Conservation (phyloP, 2,113 vertebrate species). For the Ibidorhyncha struthersii region DNA sequence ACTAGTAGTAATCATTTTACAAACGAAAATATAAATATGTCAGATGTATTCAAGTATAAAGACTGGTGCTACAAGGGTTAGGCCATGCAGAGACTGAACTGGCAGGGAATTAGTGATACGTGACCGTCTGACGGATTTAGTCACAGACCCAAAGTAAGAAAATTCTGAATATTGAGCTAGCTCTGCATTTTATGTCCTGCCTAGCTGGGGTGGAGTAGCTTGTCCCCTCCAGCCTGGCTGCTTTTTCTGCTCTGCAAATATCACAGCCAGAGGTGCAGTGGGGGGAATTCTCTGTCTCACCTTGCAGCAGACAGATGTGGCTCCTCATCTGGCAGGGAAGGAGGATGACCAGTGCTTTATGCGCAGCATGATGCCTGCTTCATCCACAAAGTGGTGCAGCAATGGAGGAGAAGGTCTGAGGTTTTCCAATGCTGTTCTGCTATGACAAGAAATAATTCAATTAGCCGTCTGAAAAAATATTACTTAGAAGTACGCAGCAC, state of each 20-base stretch:
- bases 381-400: neutral
- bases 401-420: neutral
- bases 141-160: neutral
- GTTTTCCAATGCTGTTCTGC: neutral
- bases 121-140: neutral
- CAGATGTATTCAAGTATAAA: neutral
- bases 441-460: neutral
- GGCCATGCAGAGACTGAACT: neutral
- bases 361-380: neutral
- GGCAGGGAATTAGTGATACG: neutral
- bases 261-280: rapidly evolving
- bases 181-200: neutral
- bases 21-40: neutral
- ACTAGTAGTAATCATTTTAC: neutral
- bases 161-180: neutral
- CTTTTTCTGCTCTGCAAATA: neutral
- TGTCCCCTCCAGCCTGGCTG: neutral
- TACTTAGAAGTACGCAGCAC: neutral
- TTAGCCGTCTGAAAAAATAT: neutral
- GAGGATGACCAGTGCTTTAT: neutral
- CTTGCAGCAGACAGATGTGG: neutral
- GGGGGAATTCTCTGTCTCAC: neutral
- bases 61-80: neutral
- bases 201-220: neutral
- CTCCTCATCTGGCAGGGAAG: neutral